phyloP scores from a whole-genome alignment of 92 coral and sea anemone species.

The Epizoanthus illoricatus region DNA sequence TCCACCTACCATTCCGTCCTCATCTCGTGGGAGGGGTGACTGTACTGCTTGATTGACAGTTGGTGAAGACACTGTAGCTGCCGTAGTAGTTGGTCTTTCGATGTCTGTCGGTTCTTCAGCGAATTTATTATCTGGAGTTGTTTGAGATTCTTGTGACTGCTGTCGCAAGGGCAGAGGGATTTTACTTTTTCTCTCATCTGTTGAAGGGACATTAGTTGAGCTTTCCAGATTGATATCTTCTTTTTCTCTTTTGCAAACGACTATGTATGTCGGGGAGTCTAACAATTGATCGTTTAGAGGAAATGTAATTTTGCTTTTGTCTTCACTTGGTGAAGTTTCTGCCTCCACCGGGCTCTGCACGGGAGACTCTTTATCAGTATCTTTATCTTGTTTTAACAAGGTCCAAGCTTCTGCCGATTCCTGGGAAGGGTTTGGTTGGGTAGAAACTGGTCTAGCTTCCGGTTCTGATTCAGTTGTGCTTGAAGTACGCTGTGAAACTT shows the following conservation, averaged over 20 bases:
- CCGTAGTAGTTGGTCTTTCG: neutral
- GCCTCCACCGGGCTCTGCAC: neutral
- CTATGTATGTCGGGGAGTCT: neutral
- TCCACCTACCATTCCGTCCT: neutral
- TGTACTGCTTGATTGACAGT: neutral
- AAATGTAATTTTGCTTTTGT: neutral
- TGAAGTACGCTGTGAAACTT: neutral
- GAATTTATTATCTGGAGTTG: neutral
- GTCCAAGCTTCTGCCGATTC: neutral
- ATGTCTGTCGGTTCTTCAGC: neutral
- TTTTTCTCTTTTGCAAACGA: neutral
- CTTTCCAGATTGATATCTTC: neutral
- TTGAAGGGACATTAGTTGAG: neutral
- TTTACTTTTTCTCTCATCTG: constrained; percentile 21
- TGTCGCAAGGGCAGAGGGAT: constrained; percentile 9
- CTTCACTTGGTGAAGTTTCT: constrained; percentile 1
- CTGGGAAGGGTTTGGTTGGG: neutral
- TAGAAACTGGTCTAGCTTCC: neutral
- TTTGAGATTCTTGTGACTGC: neutral
- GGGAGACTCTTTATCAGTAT: neutral
- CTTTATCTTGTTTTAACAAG: neutral
- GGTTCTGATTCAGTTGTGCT: neutral
- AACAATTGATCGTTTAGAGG: neutral
- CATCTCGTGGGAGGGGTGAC: neutral
- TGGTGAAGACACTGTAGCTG: neutral